Conservation (phyloP, 2,888 invertebrate genomes). For the Coelopa pilipes region DNA sequence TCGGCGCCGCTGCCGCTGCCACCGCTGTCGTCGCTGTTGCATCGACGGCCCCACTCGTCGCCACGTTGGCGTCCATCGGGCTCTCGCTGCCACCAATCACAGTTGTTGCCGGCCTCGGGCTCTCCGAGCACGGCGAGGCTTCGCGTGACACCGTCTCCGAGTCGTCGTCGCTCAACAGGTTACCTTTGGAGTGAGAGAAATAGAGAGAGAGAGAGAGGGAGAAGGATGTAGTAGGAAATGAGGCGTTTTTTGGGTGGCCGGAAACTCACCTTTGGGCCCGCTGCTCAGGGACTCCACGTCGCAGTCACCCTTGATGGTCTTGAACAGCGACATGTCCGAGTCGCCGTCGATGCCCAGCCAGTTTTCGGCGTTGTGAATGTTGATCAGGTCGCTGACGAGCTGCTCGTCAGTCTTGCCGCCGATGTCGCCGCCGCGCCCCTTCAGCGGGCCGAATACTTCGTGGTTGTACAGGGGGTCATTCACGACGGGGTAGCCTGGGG, state of each 20-base stretch:
- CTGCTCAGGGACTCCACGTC: conserved; percentile 69
- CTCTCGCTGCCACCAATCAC: conserved; percentile 46
- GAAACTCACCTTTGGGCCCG: conserved; percentile 37
- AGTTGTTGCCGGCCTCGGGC: conserved; percentile 62
- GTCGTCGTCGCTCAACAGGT: conserved; percentile 71
- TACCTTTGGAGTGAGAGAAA: conserved; percentile 41
- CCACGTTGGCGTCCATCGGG: conserved; percentile 58
- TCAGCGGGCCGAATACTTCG: conserved; percentile 92
- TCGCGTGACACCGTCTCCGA: conserved; percentile 76
- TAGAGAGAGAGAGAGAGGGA: not conserved
- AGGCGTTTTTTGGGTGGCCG: not conserved
- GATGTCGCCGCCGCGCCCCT: conserved; percentile 88
- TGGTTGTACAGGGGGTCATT: conserved; percentile 98
- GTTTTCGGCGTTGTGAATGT: conserved; percentile 93
- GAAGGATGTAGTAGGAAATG: not conserved
- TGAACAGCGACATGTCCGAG: conserved; percentile 84
- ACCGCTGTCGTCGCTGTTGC: conserved; percentile 1
- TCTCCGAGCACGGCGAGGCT: conserved; percentile 78
- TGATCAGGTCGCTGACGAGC: conserved; percentile 86
- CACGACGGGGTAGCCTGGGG: conserved; percentile 90
- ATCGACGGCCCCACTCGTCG: not conserved
- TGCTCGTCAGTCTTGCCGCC: conserved; percentile 91
- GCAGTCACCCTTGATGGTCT: conserved; percentile 74
- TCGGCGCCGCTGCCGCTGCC: conserved; percentile 2
- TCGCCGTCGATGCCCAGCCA: conserved; percentile 93